These are phyloP conservation scores for Didymodactylos carnosus DNA, from an alignment of 2,888 invertebrate species.

Conservation along the genomic window DNA sequence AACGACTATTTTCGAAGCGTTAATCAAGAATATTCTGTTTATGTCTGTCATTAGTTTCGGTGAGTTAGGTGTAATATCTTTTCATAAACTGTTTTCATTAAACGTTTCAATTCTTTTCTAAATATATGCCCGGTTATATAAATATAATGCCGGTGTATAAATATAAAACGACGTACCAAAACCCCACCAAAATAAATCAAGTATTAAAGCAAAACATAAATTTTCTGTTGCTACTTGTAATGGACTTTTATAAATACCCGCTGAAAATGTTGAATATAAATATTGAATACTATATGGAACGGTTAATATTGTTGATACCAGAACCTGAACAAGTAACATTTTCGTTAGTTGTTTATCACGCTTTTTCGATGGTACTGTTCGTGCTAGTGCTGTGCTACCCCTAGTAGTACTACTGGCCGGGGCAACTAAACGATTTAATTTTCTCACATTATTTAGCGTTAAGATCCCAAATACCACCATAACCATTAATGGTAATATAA, in stretches of 20 bases:
- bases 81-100: too few species aligned
- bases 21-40: too few species aligned
- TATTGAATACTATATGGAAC: neutral
- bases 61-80: too few species aligned
- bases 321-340: neutral
- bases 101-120: too few species aligned
- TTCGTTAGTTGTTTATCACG: neutral
- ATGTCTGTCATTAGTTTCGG: too few species aligned
- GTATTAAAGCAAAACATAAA: neutral
- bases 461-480: neutral
- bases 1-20: too few species aligned
- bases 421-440: neutral
- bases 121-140: too few species aligned
- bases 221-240: neutral
- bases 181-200: too few species aligned
- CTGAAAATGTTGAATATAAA: neutral
- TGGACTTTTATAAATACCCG: neutral
- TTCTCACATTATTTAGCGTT: neutral
- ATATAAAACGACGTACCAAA: too few species aligned
- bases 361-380: too few species aligned
- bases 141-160: too few species aligned
- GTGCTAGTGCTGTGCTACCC: too few species aligned
- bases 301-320: neutral
- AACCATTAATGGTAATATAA: neutral
- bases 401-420: neutral